These are phyloP conservation scores for Sceliomorpha sp. DNA, from an alignment of 2,888 invertebrate species.

Conservation along the genomic window DNA sequence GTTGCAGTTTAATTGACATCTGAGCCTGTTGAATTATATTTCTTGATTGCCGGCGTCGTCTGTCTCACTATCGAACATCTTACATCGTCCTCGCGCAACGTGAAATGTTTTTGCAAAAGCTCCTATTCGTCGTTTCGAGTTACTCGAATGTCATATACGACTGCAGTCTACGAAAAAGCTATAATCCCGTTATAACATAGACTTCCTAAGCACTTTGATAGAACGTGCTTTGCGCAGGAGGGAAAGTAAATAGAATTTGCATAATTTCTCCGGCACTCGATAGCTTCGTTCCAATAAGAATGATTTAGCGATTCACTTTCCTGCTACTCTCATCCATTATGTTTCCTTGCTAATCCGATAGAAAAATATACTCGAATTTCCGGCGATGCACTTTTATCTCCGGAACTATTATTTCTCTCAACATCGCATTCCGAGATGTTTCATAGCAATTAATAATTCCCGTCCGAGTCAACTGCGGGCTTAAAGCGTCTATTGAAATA, in stretches of 20 bases:
- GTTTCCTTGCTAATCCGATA: conserved; percentile 15
- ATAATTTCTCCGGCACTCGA: conserved; percentile 31
- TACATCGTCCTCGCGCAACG: conserved; percentile 13
- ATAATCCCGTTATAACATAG: conserved; percentile 45
- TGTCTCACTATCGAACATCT: conserved; percentile 30
- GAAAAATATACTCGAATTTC: conserved; percentile 20
- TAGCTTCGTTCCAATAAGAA: conserved; percentile 19
- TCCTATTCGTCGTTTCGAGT: conserved; percentile 21
- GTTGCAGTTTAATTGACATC: conserved; percentile 64
- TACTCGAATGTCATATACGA: conserved; percentile 17
- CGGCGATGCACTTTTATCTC: conserved; percentile 21
- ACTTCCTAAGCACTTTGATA: conserved; percentile 26
- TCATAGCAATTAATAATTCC: no score
- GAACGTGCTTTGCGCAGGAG: conserved; percentile 13
- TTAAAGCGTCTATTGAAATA: no score
- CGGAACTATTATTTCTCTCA: no score
- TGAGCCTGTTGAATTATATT: conserved; percentile 64
- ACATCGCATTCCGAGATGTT: no score
- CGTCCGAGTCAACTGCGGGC: no score
- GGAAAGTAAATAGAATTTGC: conserved; percentile 52
- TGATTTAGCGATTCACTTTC: conserved; percentile 48
- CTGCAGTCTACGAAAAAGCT: conserved; percentile 41
- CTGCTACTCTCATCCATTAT: conserved; percentile 33
- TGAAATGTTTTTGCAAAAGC: conserved; percentile 34
- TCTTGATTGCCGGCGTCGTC: conserved; percentile 44